Conservation (phyloP, 2,888 invertebrate species). For the Gymnosoma rotundatum region DNA sequence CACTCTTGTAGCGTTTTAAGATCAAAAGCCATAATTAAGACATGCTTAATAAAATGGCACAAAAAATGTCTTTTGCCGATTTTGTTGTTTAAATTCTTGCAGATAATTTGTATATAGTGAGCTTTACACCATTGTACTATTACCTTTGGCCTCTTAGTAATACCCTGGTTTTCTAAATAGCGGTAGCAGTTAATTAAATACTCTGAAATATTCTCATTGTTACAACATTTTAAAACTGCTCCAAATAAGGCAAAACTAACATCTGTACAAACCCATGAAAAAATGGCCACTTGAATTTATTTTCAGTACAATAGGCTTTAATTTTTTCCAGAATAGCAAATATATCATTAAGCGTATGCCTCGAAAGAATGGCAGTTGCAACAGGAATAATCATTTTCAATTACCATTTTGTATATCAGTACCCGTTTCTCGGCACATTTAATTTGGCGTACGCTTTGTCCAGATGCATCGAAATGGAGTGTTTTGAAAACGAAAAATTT, state of each 20-base stretch:
- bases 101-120: constrained; percentile 26
- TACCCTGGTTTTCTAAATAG: neutral
- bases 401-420: constrained; percentile 14
- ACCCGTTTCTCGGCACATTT: constrained; percentile 20
- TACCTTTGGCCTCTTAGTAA: neutral
- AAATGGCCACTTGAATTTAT: no score
- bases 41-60: neutral
- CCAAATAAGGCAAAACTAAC: no score
- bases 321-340: no score
- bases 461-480: no score
- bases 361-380: constrained; percentile 18
- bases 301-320: no score
- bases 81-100: constrained; percentile 10
- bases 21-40: neutral
- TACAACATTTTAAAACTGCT: constrained; percentile 19
- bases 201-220: constrained; percentile 1
- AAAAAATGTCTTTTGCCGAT: neutral
- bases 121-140: constrained; percentile 35
- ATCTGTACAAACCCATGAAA: no score
- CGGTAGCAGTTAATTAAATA: neutral
- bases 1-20: constrained; percentile 3
- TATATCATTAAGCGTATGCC: constrained; percentile 23
- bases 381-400: constrained; percentile 4
- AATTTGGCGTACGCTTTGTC: constrained; percentile 25
- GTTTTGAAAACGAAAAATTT: no score